These are phyloP conservation scores for Sebastes diaconus DNA, from an alignment of 2,797 vertebrate species.

Conservation along the genomic window DNA sequence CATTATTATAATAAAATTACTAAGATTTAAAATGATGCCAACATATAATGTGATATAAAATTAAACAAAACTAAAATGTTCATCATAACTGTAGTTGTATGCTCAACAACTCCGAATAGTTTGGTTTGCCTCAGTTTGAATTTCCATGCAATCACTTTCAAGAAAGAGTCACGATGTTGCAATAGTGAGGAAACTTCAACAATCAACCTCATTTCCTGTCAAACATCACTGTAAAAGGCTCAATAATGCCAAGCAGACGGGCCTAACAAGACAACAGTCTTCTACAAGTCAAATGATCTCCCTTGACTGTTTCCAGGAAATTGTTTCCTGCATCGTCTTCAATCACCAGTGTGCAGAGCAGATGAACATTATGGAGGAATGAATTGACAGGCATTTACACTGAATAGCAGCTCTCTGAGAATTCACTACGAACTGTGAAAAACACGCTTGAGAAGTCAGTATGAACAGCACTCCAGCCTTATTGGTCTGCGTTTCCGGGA, in stretches of 20 bases:
- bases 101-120: not conserved
- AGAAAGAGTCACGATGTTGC: constrained; percentile 4
- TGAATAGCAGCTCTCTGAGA: constrained; percentile 13
- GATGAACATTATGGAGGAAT: constrained; percentile 37
- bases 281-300: constrained; percentile 59
- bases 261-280: constrained; percentile 42
- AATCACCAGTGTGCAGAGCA: constrained; percentile 35
- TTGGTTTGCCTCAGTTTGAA: not conserved
- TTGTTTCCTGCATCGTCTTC: constrained; percentile 61
- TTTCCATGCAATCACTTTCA: constrained; percentile 11
- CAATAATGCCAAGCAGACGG: constrained; percentile 52
- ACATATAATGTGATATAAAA: not conserved
- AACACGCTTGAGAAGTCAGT: constrained; percentile 12
- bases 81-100: not conserved
- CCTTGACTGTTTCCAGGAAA: constrained; percentile 70
- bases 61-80: not conserved
- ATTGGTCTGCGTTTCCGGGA: not conserved
- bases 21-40: not conserved
- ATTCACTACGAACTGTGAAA: not conserved
- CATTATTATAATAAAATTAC: not conserved
- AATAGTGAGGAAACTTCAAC: constrained; percentile 27
- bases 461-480: not conserved
- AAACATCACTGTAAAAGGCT: constrained; percentile 46
- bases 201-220: constrained; percentile 57
- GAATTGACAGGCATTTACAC: constrained; percentile 38